phyloP scores from a whole-genome alignment of 2,797 vertebrate genomes.

The Malacoctenus gilli region DNA sequence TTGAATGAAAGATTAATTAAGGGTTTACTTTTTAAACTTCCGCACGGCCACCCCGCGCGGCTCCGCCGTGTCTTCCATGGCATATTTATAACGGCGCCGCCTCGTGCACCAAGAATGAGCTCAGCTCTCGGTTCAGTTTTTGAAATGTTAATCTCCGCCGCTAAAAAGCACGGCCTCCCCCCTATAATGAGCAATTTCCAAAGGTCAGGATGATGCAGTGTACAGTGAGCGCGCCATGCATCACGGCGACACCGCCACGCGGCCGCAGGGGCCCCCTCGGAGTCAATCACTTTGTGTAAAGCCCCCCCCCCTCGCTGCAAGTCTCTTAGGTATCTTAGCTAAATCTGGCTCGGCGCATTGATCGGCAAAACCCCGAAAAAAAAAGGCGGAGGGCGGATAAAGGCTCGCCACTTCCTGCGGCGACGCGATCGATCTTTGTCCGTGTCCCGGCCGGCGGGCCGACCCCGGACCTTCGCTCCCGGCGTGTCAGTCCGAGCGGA shows the following conservation, averaged over 20 bases:
- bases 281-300: slow-evolving; percentile 25
- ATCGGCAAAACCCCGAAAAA: slow-evolving; percentile 53
- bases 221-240: slow-evolving; percentile 23
- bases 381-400: slow-evolving; percentile 50
- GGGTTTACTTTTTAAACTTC: not conserved
- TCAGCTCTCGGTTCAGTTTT: slow-evolving; percentile 11
- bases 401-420: slow-evolving; percentile 58
- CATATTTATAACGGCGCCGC: slow-evolving; percentile 20
- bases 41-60: not conserved
- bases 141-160: slow-evolving; percentile 44
- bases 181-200: slow-evolving; percentile 50
- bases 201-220: slow-evolving; percentile 42
- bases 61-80: not conserved
- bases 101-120: slow-evolving; percentile 9
- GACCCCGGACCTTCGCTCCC: too few species aligned
- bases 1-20: too few species aligned
- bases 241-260: slow-evolving; percentile 26
- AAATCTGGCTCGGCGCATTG: slow-evolving; percentile 53
- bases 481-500: too few species aligned
- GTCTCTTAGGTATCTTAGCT: slow-evolving; percentile 47
- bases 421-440: slow-evolving; percentile 66
- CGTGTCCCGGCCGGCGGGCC: too few species aligned
- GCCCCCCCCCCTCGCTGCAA: slow-evolving; percentile 1
- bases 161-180: slow-evolving; percentile 38
- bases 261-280: slow-evolving; percentile 8